Percentiles rank a stretch among this genome's conserved stretches.
Conservation (phyloP, 92 coral and sea anemone genomes). For the Pocillopora grandis region DNA sequence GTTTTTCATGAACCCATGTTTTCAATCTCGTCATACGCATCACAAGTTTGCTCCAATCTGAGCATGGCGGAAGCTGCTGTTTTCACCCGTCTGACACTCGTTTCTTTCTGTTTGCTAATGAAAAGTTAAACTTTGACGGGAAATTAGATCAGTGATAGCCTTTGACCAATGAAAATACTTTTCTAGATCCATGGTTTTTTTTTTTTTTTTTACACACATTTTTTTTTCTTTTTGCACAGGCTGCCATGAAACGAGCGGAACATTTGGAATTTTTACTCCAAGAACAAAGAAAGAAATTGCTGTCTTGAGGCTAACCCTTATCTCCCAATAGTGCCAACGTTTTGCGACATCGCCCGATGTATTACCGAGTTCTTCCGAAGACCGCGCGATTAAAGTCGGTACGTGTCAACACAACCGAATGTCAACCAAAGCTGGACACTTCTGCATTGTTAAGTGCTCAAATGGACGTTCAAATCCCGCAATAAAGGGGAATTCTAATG, state of each 20-base stretch:
- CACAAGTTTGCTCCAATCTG: too few species aligned
- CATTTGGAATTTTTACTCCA: conserved; percentile 94
- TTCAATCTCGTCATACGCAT: not conserved
- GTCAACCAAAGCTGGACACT: not conserved
- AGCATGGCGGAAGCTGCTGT: too few species aligned
- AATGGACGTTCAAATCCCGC: too few species aligned
- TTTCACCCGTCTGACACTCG: too few species aligned
- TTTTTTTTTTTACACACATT: not conserved
- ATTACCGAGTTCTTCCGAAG: not conserved
- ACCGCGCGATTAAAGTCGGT: not conserved
- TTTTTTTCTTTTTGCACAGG: conserved; percentile 55
- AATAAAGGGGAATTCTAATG: too few species aligned
- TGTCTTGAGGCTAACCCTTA: conserved; percentile 23
- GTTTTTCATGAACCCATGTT: too few species aligned
- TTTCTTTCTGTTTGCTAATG: too few species aligned
- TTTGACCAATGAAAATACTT: too few species aligned
- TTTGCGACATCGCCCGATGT: not conserved
- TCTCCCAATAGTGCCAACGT: not conserved
- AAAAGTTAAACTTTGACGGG: too few species aligned
- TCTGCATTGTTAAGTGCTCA: too few species aligned
- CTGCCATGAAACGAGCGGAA: conserved; percentile 96
- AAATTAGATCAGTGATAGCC: too few species aligned
- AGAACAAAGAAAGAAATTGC: conserved; percentile 90
- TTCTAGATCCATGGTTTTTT: too few species aligned
- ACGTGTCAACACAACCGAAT: not conserved